Conservation (phyloP, 2,797 vertebrate genomes). For the Tachyglossus aculeatus region DNA sequence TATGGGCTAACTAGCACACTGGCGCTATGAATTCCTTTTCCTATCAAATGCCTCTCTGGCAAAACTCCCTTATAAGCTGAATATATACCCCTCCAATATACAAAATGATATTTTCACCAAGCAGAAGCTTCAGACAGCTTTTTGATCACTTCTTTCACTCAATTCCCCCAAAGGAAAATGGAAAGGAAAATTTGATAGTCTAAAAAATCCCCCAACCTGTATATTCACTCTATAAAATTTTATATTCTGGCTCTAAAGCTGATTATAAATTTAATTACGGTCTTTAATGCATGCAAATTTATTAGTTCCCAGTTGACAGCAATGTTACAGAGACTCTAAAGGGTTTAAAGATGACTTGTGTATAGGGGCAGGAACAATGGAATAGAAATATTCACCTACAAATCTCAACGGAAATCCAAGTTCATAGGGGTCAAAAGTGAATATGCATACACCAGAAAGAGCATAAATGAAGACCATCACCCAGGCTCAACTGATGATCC, state of each 20-base stretch:
- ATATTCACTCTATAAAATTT: neutral
- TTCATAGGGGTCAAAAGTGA: neutral
- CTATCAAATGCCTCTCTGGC: neutral
- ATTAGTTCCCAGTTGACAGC: conserved; percentile 4
- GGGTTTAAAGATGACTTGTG: neutral
- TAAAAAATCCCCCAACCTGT: neutral
- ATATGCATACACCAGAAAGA: neutral
- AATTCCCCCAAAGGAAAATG: neutral
- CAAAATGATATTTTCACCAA: neutral
- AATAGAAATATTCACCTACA: neutral
- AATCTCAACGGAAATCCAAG: neutral
- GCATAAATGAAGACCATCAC: neutral
- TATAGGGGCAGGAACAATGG: neutral
- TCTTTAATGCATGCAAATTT: neutral
- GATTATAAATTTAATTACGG: neutral
- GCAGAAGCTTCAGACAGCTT: conserved; percentile 1
- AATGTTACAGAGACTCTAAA: neutral
- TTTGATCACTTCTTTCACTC: neutral
- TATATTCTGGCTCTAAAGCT: neutral
- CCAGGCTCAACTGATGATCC: neutral
- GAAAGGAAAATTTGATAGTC: neutral
- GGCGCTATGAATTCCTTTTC: neutral
- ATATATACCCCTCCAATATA: neutral
- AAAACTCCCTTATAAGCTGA: neutral
- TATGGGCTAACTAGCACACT: neutral